phyloP scores from a whole-genome alignment of 92 coral and sea anemone genomes.

The Blastomussa wellsi region DNA sequence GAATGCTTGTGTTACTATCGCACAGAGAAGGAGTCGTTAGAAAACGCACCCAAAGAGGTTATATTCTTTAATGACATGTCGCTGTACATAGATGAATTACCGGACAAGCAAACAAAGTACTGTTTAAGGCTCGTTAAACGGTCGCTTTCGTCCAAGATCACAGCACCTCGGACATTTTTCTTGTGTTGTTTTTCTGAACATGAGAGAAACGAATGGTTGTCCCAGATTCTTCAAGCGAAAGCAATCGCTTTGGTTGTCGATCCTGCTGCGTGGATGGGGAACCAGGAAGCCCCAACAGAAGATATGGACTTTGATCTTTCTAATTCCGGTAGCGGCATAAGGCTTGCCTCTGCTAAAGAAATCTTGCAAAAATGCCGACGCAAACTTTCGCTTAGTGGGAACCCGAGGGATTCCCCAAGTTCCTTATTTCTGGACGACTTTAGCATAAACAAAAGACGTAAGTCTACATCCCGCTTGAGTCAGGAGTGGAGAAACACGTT shows the following conservation, averaged over 20 bases:
- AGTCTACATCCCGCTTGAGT: constrained; percentile 2
- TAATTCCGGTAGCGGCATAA: background rate
- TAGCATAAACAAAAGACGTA: constrained; percentile 20
- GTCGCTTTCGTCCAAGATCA: constrained; percentile 20
- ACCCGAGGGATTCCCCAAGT: constrained; percentile 17
- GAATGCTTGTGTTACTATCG: constrained; percentile 84
- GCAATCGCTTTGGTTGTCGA: constrained; percentile 72
- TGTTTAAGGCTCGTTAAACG: constrained; percentile 75
- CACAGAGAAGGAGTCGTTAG: constrained; percentile 64
- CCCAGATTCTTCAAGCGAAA: constrained; percentile 76
- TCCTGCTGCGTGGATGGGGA: constrained; percentile 63
- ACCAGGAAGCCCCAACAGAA: constrained; percentile 1
- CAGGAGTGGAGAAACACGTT: constrained; percentile 49
- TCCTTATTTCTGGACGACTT: constrained; percentile 41
- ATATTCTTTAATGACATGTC: constrained; percentile 91
- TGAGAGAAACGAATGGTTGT: constrained; percentile 80
- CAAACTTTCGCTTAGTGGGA: constrained; percentile 55
- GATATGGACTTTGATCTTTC: constrained; percentile 30
- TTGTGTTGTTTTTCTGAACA: constrained; percentile 52
- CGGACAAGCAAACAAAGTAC: constrained; percentile 66
- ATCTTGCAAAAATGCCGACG: constrained; percentile 67
- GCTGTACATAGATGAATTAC: constrained; percentile 65
- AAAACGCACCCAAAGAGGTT: constrained; percentile 68
- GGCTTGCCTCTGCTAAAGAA: constrained; percentile 47
- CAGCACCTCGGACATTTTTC: constrained; percentile 3